Percentiles rank a stretch among this genome's conserved stretches.
Evolutionary conservation across 2,888 invertebrate genomes (phyloP).

Genomic region (Pterostichus madidus): DNA sequence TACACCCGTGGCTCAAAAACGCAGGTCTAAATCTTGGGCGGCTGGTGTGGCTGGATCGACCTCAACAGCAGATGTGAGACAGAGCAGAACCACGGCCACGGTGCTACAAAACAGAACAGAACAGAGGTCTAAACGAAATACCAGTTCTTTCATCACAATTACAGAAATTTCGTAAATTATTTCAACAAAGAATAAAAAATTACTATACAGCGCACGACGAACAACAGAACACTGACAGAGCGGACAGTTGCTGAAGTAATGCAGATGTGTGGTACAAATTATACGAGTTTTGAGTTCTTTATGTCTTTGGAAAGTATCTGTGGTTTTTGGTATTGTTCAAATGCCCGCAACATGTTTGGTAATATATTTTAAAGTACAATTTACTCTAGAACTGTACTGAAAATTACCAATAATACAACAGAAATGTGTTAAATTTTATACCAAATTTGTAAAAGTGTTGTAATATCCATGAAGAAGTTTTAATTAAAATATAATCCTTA

Average conservation of each 20-base stretch:
- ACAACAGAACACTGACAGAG: neutral
- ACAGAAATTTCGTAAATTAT: slow-evolving; percentile 64
- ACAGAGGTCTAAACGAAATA: slow-evolving; percentile 52
- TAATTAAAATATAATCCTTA: no score
- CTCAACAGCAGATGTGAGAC: slow-evolving; percentile 54
- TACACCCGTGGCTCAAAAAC: slow-evolving; percentile 28
- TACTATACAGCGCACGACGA: neutral
- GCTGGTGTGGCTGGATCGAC: slow-evolving; percentile 8
- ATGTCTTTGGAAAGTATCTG: slow-evolving; percentile 36
- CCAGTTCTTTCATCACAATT: slow-evolving; percentile 66
- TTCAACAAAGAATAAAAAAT: slow-evolving; percentile 64
- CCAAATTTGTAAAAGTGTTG: no score
- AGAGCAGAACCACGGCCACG: slow-evolving; percentile 20
- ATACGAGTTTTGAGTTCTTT: slow-evolving; percentile 1
- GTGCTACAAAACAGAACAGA: slow-evolving; percentile 7
- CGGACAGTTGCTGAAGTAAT: slow-evolving; percentile 22
- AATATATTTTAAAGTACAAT: no score
- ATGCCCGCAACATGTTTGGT: neutral
- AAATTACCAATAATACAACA: no score
- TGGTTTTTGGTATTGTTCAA: slow-evolving; percentile 11
- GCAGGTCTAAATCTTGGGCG: slow-evolving; percentile 35
- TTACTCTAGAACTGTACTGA: no score
- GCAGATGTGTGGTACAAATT: slow-evolving; percentile 13
- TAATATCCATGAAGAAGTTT: no score
- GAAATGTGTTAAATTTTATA: no score